Percentiles rank a stretch among this genome's conserved stretches.
These are phyloP conservation scores for Exocentrus adspersus DNA, from an alignment of 2,888 invertebrate genomes.

Conservation along the genomic window DNA sequence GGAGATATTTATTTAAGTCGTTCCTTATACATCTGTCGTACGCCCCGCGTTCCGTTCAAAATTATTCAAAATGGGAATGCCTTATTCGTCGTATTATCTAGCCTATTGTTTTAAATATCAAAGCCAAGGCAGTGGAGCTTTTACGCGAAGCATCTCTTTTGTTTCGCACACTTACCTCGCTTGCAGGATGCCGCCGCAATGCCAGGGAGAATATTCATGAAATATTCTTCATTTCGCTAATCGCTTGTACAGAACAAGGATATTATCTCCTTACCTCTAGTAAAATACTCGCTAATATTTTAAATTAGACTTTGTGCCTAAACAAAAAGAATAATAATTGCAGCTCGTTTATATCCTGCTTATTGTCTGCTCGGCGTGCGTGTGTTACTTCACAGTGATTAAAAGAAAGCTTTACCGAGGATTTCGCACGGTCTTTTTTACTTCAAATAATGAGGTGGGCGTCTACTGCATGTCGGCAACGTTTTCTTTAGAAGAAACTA, in stretches of 20 bases:
- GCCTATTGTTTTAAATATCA: slow-evolving; percentile 47
- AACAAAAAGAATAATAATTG: slow-evolving; percentile 20
- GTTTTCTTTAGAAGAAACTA: too few species aligned
- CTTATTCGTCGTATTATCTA: slow-evolving; percentile 43
- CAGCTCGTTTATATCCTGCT: slow-evolving; percentile 1
- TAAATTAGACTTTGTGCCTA: slow-evolving; percentile 14
- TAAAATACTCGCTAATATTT: slow-evolving; percentile 21
- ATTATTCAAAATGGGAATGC: slow-evolving; percentile 50
- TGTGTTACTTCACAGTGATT: neutral
- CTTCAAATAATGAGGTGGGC: too few species aligned
- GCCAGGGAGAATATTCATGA: slow-evolving; percentile 27
- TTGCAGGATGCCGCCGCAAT: slow-evolving; percentile 17
- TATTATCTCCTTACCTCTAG: slow-evolving; percentile 18
- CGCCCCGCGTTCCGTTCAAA: neutral
- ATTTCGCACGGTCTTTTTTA: neutral
- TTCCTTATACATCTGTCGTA: too few species aligned
- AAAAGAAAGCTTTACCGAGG: neutral
- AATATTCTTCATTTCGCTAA: slow-evolving; percentile 45
- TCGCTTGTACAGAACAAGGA: slow-evolving; percentile 24
- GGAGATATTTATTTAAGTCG: too few species aligned
- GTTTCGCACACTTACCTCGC: slow-evolving; percentile 26
- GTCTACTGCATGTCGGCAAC: too few species aligned
- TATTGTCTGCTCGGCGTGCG: neutral
- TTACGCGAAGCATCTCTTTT: slow-evolving; percentile 38
- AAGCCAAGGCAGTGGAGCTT: slow-evolving; percentile 37